Base-by-base conservation (phyloP, 2,888 invertebrate species). In the Ophion slaviceki region DNA sequence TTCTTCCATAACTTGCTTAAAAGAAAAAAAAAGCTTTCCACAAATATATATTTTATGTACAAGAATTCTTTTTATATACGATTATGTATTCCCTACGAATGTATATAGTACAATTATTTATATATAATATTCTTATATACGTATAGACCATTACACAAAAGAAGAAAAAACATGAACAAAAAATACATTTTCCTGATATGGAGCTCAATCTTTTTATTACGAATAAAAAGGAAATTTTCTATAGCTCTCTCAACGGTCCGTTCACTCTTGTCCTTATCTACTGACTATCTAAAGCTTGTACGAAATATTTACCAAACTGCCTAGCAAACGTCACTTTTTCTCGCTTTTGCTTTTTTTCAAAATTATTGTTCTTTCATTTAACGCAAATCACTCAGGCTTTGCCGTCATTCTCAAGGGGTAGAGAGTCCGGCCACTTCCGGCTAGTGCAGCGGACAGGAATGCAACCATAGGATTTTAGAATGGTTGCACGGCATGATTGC, bases 361-460 rank as follows among this genome's bases (percentile, higher is more conserved):
- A 2, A 32, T 32, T 32, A 32, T 32, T 32, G 14, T 14, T 47
- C 47, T 72, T 28, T 68, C 47, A 45, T 67, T 17, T 53, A 32
- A 53, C 53, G 59, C 66, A 32, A 57, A 57, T 17, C 57, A 64
- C 17, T 76, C 57, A 70, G 24, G 64, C 72, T 79, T 80, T 77
- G 28, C 24, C 72, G 24, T 75, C 75, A 36, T 64, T 67, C 67
- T 64, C 40, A 75, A 20, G 24, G 11, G 68, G 64, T 53, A 47
- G 64, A 28, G 20, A 66, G 53, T 71, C 53, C 62, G 64, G 84
- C 86, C 84, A 86, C 84, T 86, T 86, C 84, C 82, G 84, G 76
- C 62, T 62, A 76, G 67, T 72, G 84, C 76, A 72, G 82, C 86
- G 80, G 67, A 84, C 74, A 80, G 77, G 82, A 86, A 84, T 86